Conservation (phyloP, 1,140 invertebrate species). For the Temnothorax curvispinosus region DNA sequence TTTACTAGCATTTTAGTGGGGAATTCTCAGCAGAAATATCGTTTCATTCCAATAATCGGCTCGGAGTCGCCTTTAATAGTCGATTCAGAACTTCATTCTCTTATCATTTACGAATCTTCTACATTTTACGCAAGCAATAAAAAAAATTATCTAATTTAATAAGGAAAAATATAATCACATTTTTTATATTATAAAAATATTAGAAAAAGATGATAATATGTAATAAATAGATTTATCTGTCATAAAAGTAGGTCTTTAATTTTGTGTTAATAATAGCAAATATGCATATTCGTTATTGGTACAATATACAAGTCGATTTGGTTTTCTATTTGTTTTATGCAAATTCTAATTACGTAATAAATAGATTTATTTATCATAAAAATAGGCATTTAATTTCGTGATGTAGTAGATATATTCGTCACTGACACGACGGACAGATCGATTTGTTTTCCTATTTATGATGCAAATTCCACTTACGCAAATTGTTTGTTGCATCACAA, state of each 20-base stretch:
- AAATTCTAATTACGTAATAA: background rate
- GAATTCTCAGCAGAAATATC: background rate
- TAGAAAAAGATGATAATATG: background rate
- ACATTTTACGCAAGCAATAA: background rate
- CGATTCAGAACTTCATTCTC: background rate
- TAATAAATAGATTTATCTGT: background rate
- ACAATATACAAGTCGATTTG: background rate
- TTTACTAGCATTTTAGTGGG: conserved; percentile 11
- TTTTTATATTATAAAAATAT: background rate
- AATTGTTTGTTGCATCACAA: conserved; percentile 14
- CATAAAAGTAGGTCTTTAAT: background rate
- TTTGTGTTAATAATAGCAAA: background rate
- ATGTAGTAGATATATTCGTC: background rate
- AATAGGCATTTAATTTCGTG: background rate
- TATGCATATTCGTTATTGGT: background rate
- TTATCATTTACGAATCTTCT: background rate
- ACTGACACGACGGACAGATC: background rate
- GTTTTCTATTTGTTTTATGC: background rate
- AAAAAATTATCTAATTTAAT: background rate
- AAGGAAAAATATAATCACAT: background rate
- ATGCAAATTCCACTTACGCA: conserved; percentile 19
- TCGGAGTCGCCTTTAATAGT: background rate
- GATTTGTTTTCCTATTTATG: conserved; percentile 7
- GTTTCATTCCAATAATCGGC: conserved; percentile 15
- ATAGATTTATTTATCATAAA: background rate